A percentile compares a stretch with the other conserved stretches of the same genome.
Conservation (phyloP, 2,113 vertebrate species). For the Anolis carolinensis region DNA sequence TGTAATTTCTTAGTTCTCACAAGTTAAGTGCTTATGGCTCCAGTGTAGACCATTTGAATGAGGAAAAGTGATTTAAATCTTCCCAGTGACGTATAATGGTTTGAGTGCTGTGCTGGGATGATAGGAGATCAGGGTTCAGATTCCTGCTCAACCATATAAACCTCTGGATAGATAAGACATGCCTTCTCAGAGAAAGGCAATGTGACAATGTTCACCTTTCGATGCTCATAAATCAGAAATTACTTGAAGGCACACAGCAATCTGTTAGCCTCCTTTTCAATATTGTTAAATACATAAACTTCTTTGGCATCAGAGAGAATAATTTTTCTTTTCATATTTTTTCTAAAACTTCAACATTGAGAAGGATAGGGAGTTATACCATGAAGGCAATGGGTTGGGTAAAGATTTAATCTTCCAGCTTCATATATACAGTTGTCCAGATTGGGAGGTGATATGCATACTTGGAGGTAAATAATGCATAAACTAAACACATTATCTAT, state of each 20-base stretch:
- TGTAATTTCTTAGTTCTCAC: background rate
- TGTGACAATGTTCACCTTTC: too few species aligned
- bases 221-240: too few species aligned
- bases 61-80: background rate
- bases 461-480: background rate
- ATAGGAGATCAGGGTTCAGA: too few species aligned
- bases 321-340: too few species aligned
- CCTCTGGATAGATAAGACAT: too few species aligned
- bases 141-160: too few species aligned
- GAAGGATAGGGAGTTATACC: background rate
- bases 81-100: background rate
- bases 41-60: background rate
- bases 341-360: background rate
- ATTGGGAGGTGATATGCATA: background rate
- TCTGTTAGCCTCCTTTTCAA: background rate
- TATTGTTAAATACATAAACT: background rate
- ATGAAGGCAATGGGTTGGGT: background rate
- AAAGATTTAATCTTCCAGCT: too few species aligned
- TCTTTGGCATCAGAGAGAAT: background rate
- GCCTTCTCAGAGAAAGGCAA: too few species aligned
- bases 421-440: background rate
- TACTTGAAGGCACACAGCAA: too few species aligned
- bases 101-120: too few species aligned
- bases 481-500: too few species aligned
- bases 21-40: background rate